Evolutionary conservation across 2,797 vertebrate genomes (phyloP).

Genomic region (Tenualosa thibaudeaui): DNA sequence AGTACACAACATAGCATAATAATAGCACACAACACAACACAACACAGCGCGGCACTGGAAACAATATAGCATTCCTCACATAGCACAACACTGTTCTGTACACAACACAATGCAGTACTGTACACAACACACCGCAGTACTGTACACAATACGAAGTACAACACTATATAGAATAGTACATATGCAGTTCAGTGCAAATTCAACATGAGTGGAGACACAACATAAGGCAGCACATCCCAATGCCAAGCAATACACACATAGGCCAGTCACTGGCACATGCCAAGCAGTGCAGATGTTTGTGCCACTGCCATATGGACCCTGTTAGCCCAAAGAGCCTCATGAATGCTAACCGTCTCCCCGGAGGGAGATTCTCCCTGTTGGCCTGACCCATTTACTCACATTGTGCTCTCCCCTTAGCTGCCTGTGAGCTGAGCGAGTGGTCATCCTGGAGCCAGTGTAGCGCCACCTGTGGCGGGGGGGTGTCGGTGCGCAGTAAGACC

Average conservation of each 20-base stretch:
- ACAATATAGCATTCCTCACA: too few relatives aligned
- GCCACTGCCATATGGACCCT: neutral
- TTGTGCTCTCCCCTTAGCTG: conserved; percentile 56
- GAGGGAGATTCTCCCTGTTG: too few relatives aligned
- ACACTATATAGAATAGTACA: too few relatives aligned
- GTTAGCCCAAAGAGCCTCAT: neutral
- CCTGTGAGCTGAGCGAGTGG: conserved; percentile 77
- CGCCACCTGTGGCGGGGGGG: conserved; percentile 73
- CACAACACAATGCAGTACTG: too few relatives aligned
- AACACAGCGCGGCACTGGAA: too few relatives aligned
- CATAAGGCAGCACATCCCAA: neutral
- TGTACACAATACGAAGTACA: too few relatives aligned
- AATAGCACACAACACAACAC: neutral
- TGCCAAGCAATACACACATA: too few relatives aligned
- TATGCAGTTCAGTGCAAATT: neutral
- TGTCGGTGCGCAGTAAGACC: conserved; percentile 68
- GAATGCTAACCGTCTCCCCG: neutral
- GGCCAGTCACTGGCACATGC: neutral
- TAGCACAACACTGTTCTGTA: too few relatives aligned
- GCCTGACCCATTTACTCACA: too few relatives aligned
- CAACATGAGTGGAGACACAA: neutral
- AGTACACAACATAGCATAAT: too few relatives aligned
- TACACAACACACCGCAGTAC: too few relatives aligned
- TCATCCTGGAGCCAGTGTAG: conserved; percentile 81
- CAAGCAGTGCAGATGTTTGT: neutral